Conservation (phyloP, 1,140 invertebrate species). For the Drosophila funebris region DNA sequence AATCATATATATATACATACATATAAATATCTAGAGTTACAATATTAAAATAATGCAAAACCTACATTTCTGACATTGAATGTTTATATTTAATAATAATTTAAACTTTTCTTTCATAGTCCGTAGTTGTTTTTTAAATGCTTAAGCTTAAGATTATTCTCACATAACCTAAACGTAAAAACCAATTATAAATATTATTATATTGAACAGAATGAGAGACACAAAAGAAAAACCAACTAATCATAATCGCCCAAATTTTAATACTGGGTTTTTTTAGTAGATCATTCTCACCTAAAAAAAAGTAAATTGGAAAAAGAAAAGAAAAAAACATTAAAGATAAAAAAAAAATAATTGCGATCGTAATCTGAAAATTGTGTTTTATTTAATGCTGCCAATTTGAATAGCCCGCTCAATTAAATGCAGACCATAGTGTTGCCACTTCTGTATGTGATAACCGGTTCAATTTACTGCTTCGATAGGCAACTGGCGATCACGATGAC, state of each 20-base stretch:
- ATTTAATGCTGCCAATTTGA: background rate
- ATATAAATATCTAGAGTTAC: conserved; percentile 26
- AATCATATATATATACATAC: conserved; percentile 6
- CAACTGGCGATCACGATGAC: conserved; percentile 23
- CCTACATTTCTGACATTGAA: conserved; percentile 60
- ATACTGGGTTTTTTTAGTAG: conserved; percentile 68
- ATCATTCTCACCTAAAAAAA: conserved; percentile 40
- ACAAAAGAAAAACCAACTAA: conserved; percentile 31
- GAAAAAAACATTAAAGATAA: conserved; percentile 45
- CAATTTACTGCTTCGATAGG: conserved; percentile 10
- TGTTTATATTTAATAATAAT: conserved; percentile 59
- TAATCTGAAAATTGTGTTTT: conserved; percentile 29
- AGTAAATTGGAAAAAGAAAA: conserved; percentile 46
- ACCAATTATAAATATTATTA: conserved; percentile 25
- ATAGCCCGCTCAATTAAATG: background rate
- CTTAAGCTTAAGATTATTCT: conserved; percentile 73
- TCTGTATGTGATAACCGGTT: background rate
- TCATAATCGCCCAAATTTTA: conserved; percentile 67
- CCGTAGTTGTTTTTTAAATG: conserved; percentile 77
- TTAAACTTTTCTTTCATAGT: conserved; percentile 58
- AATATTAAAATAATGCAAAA: conserved; percentile 46
- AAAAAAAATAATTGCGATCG: conserved; percentile 39
- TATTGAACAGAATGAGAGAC: conserved; percentile 34
- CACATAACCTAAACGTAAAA: conserved; percentile 69
- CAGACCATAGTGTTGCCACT: conserved; percentile 13